phyloP scores from a whole-genome alignment of 2,888 invertebrate species.

The Alviniconcha strummeri region DNA sequence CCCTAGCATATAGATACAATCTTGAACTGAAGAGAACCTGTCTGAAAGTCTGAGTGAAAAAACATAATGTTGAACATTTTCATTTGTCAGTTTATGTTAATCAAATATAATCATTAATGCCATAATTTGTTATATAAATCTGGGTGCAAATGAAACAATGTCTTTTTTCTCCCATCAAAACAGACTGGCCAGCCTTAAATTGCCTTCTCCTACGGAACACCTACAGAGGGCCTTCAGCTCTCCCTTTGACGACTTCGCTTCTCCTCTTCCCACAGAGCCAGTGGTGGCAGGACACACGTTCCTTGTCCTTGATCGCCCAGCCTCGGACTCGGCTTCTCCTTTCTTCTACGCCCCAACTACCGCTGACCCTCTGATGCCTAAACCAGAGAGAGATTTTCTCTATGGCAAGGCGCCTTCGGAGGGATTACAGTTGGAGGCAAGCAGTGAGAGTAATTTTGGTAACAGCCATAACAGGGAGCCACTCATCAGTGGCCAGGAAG shows the following conservation, averaged over 20 bases:
- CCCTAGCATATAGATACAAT: too few species aligned
- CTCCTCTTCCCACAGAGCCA: conserved; percentile 21
- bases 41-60: too few species aligned
- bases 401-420: background rate
- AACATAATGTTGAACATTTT: too few species aligned
- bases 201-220: conserved; percentile 26
- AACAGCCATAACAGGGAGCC: background rate
- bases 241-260: background rate
- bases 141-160: too few species aligned
- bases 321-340: background rate
- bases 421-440: background rate
- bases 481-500: background rate
- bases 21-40: too few species aligned
- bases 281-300: conserved; percentile 31
- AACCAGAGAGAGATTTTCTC: conserved; percentile 1
- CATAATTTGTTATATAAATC: too few species aligned
- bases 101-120: too few species aligned
- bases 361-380: background rate
- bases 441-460: background rate
- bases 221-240: conserved; percentile 12
- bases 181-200: conserved; percentile 23
- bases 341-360: background rate
- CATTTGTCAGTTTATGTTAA: too few species aligned
- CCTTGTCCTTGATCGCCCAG: conserved; percentile 20
- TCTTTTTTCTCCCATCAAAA: background rate